Evolutionary conservation across 1,140 invertebrate genomes (phyloP).

Genomic region (Aphis craccivora): DNA sequence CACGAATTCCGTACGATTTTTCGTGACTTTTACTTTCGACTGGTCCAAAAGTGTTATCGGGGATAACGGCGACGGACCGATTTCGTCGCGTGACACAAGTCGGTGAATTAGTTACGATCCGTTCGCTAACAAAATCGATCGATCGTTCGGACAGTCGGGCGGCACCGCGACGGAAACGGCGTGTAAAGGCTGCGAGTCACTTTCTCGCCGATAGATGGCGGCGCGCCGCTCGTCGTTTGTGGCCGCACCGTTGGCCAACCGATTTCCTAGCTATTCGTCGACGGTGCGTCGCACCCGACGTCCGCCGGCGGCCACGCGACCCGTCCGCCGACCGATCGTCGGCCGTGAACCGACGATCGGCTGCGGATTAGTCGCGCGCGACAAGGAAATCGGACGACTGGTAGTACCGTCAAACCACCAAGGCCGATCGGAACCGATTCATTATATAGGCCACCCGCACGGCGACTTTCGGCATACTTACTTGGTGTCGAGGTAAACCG

Average conservation of each 20-base stretch:
- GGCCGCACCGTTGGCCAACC: no score
- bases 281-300: not conserved
- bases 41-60: not conserved
- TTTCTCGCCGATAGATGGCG: not conserved
- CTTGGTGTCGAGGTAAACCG: conserved; percentile 72
- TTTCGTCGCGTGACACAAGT: not conserved
- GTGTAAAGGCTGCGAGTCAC: not conserved
- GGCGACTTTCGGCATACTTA: conserved; percentile 66
- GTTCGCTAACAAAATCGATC: not conserved
- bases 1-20: not conserved
- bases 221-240: not conserved
- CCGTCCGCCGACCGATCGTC: not conserved
- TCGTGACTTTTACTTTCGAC: not conserved
- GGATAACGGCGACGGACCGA: no score
- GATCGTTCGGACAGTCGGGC: not conserved
- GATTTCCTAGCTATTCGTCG: not conserved
- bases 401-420: not conserved
- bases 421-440: not conserved
- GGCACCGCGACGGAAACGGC: no score
- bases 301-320: no score
- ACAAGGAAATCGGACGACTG: fast-evolving
- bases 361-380: not conserved
- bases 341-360: not conserved
- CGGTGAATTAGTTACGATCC: not conserved
- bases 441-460: not conserved